Conservation (phyloP, 2,888 invertebrate genomes). For the Ptilodon capucinus region DNA sequence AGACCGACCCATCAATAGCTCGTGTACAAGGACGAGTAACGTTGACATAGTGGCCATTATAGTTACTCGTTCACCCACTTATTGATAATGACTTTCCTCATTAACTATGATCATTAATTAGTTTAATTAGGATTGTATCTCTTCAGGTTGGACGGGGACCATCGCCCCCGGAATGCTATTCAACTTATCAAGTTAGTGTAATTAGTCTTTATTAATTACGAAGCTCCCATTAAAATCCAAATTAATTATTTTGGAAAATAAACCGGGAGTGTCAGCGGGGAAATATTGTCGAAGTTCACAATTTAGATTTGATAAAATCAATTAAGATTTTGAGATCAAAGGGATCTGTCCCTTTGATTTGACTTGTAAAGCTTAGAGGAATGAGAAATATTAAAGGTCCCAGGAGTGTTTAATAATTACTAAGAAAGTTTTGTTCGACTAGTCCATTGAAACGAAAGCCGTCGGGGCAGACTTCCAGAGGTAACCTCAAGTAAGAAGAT, state of each 20-base stretch:
- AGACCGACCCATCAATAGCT: no score
- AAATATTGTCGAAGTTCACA: conserved; percentile 37
- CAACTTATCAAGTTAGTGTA: not conserved
- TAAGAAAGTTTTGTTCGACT: not conserved
- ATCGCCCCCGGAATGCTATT: not conserved
- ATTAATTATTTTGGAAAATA: conserved; percentile 40
- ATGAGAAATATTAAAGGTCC: conserved; percentile 18
- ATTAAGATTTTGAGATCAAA: conserved; percentile 54
- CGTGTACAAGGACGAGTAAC: not conserved
- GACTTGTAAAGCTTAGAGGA: conserved; percentile 39
- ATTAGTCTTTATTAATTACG: conserved; percentile 5
- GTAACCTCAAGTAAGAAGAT: no score
- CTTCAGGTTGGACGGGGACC: not conserved
- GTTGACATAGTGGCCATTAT: not conserved
- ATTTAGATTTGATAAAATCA: conserved; percentile 46
- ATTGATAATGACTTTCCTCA: not conserved
- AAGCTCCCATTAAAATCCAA: conserved; percentile 1
- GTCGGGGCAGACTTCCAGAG: no score
- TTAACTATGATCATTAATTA: not conserved
- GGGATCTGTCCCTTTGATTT: conserved; percentile 40
- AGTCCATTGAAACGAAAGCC: no score
- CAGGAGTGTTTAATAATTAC: not conserved
- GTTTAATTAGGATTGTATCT: not conserved
- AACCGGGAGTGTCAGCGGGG: conserved; percentile 28
- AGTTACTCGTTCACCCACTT: not conserved